Evolutionary conservation across 2,888 invertebrate genomes (phyloP).

Genomic region (Chloromyia formosa): DNA sequence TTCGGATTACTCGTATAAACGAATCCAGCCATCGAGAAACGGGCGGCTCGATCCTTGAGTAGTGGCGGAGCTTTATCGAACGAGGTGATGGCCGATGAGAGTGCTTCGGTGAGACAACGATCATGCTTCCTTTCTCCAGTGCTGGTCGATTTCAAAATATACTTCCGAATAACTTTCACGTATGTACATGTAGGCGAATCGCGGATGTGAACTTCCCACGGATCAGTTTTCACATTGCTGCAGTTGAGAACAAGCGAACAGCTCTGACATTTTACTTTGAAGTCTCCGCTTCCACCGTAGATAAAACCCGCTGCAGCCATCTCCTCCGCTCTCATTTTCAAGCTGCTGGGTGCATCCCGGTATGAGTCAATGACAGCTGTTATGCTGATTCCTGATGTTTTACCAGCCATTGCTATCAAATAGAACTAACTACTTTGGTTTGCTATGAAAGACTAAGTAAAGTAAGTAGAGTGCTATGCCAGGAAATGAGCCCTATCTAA

Average conservation of each 20-base stretch:
- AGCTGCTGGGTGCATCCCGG: background rate
- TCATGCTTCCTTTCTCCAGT: background rate
- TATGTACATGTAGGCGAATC: background rate
- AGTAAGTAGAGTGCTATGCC: background rate
- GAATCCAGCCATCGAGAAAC: background rate
- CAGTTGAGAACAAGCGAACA: background rate
- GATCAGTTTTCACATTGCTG: background rate
- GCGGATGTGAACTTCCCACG: background rate
- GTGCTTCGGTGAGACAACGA: background rate
- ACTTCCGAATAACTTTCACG: background rate
- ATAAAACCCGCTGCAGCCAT: background rate
- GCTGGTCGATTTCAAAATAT: background rate
- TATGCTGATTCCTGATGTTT: background rate
- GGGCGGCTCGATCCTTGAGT: background rate
- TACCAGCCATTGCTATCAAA: background rate
- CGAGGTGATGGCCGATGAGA: background rate
- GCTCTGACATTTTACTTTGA: background rate
- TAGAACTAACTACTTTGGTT: background rate
- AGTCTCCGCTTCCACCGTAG: background rate
- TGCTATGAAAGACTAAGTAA: too few relatives aligned
- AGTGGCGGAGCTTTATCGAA: background rate
- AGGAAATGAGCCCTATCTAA: background rate
- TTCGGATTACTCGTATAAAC: background rate
- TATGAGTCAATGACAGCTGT: background rate
- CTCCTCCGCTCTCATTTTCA: background rate